Base-by-base conservation (phyloP, 2,113 vertebrate species). In the Ia io region DNA sequence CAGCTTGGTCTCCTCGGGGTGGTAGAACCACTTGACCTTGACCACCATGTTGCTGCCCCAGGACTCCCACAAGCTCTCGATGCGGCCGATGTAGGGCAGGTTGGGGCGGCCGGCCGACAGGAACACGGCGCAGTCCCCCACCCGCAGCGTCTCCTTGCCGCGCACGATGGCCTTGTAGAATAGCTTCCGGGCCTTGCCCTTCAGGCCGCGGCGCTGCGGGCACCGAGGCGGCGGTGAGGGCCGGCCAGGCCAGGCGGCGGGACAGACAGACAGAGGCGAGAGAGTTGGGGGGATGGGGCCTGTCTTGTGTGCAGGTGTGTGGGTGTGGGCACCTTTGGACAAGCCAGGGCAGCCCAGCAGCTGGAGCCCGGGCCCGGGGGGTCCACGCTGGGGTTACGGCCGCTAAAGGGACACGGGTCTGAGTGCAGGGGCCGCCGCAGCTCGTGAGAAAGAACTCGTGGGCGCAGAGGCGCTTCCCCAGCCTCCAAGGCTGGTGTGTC, bases 1-100 rank as follows among this genome's bases (percentile, higher is more conserved):
- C 84, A 99, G 96, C 97, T 99, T 99, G 96, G 99, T 99, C 98
- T 99, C 99, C 98, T 99, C 99, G 0, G 99, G 99, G 97, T 99
- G 99, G 98, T 99, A 99, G 98, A 99, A 99, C 99, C 99, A 99
- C 97, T 99, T 99, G 86, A 99, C 99, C 97, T 99, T 99, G 83
- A 99, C 99, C 97, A 99, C 99, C 99, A 99, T 99, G 98, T 98
- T 99, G 98, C 99, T 99, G 97, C 98, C 99, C 99, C 99, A 99
- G 0, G 99, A 99, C 97, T 99, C 99, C 99, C 99, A 99, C 98
- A 99, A 98, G 98, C 98, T 99, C 98, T 99, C 99, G 20, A 99
- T 99, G 98, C 99, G 99, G 85, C 99, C 99, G 5, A 99, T 98
- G 96, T 99, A 99, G 80, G 99, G 99, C 71, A 99, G 98, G 97